Evolutionary conservation across 2,113 vertebrate species (phyloP).

Genomic region (Polyodon spathula): DNA sequence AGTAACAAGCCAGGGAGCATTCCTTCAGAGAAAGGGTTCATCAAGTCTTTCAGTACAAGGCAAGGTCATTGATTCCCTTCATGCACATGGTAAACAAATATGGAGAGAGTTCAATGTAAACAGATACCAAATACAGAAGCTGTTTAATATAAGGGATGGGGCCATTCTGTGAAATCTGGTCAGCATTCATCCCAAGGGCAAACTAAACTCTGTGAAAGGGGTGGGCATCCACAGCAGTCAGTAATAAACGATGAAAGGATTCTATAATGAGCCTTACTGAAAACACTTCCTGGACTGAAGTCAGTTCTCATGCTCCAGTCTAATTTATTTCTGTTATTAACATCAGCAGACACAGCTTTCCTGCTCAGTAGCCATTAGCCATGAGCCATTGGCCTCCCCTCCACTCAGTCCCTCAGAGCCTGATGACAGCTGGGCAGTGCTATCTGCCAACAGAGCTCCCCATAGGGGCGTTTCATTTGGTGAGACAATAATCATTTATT

Average conservation of each 20-base stretch:
- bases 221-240: neutral
- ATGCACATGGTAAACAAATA: no score
- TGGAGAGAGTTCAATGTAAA: no score
- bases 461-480: neutral
- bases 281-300: constrained; percentile 4
- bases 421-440: neutral
- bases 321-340: neutral
- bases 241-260: no score
- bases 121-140: neutral
- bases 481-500: neutral
- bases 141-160: neutral
- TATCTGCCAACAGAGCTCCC: neutral
- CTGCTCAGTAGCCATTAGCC: neutral
- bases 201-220: neutral
- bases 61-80: no score
- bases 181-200: neutral
- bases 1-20: no score
- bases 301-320: constrained; percentile 7
- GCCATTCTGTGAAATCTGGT: neutral
- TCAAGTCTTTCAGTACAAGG: no score
- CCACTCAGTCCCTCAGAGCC: neutral
- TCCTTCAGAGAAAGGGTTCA: no score
- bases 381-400: neutral
- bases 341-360: neutral
- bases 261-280: no score